Base-by-base conservation (phyloP, 2,797 vertebrate species). In the Eidolon dupreanum region DNA sequence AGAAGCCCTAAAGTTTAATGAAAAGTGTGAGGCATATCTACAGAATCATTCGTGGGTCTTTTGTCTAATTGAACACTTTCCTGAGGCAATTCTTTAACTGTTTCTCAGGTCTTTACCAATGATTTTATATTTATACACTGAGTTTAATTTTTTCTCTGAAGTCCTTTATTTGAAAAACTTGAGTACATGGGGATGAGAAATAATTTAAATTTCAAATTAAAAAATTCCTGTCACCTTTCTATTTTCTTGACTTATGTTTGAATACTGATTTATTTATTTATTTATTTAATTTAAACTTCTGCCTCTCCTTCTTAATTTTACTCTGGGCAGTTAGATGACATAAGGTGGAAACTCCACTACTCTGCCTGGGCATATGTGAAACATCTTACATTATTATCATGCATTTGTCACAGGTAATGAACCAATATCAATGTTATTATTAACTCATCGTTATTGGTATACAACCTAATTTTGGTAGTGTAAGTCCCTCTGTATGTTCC, bases 381-480 rank as follows among this genome's bases (percentile, higher is more conserved):
- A 6, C 22, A 59, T 71, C 41, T 90, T 51, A 61, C 28, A 15
- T 66, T 59, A 61, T 2, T 28, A 12, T 33, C 3, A 13, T 36
- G 1, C 9, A n/a, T 85, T 75, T 82, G 22, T 91, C 66, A 93
- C 16, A 78, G n/a, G 82, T 79, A 90, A 81, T 82, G 55, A 65
- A 61, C 82, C n/a, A 33, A 41, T 51, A 26, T 61, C 70, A 28
- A 53, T 63, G 81, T 81, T 92, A n/a, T 79, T 93, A 83, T 93
- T 79, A 93, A 82, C 26, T 88, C 41, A 94, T 88, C 41, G 43
- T 93, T 88, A 79, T 43, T 59, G 24, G 89, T 65, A 75, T 85
- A 70, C 51, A 82, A 57, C 12, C 19, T n/a, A 83, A 78, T 38
- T 65, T 31, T 81, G 10, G 20, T 28, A 57, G 16, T 85, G 57